Conservation (phyloP, 2,888 invertebrate species). For the Panorpa germanica region DNA sequence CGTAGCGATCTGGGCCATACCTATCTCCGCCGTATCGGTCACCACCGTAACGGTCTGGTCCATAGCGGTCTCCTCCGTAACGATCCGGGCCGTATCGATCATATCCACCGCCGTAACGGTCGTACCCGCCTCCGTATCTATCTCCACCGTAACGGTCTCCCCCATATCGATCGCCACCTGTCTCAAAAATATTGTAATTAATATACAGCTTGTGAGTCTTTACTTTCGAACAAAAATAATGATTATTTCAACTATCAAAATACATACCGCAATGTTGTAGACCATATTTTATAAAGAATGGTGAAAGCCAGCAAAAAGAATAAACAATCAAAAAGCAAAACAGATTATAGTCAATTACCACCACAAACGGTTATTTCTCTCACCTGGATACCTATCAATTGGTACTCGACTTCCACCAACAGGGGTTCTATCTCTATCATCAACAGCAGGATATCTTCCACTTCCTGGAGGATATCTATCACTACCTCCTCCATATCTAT, state of each 20-base stretch:
- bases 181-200: too few relatives aligned
- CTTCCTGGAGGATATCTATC: slow-evolving; percentile 16
- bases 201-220: too few relatives aligned
- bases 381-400: slow-evolving; percentile 27
- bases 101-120: slow-evolving; percentile 15
- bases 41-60: slow-evolving; percentile 19
- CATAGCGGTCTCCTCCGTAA: slow-evolving; percentile 13
- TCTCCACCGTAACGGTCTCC: slow-evolving; percentile 16
- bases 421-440: slow-evolving; percentile 24
- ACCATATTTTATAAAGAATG: too few relatives aligned
- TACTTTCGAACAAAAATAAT: too few relatives aligned
- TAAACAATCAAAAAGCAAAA: too few relatives aligned
- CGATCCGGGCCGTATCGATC: slow-evolving; percentile 16
- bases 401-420: slow-evolving; percentile 30
- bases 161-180: slow-evolving; percentile 17
- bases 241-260: too few relatives aligned
- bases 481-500: slow-evolving; percentile 12
- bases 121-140: slow-evolving; percentile 14
- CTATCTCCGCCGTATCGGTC: slow-evolving; percentile 18
- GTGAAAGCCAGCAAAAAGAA: too few relatives aligned
- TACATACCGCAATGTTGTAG: too few relatives aligned
- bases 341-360: too few relatives aligned
- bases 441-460: slow-evolving; percentile 13
- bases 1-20: slow-evolving; percentile 13
- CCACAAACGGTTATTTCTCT: too few relatives aligned